These are phyloP conservation scores for Orgyia antiqua DNA, from an alignment of 2,888 invertebrate species.

Conservation along the genomic window DNA sequence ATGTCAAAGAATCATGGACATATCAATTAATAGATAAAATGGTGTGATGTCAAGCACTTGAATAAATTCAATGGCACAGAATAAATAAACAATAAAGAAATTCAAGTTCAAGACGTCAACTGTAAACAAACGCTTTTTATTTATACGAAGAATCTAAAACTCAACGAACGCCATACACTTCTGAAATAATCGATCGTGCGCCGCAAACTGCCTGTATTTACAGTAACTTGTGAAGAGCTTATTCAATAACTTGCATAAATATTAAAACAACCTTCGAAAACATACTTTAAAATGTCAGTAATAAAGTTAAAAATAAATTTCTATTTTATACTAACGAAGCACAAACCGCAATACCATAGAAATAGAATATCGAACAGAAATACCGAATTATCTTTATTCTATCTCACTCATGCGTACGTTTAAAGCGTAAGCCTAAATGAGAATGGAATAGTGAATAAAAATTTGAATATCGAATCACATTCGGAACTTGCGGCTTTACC, in stretches of 20 bases:
- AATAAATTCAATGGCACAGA: too few relatives aligned
- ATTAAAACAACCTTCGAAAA: slow-evolving; percentile 9
- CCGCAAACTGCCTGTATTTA: slow-evolving; percentile 28
- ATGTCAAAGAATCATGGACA: too few relatives aligned
- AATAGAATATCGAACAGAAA: slow-evolving; percentile 13
- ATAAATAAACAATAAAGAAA: too few relatives aligned
- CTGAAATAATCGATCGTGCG: slow-evolving; percentile 29
- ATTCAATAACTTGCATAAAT: slow-evolving; percentile 26
- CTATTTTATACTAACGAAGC: too few relatives aligned
- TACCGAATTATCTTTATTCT: slow-evolving; percentile 13
- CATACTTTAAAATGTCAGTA: slow-evolving; percentile 8
- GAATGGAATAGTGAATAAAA: slow-evolving; percentile 22
- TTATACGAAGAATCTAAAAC: too few relatives aligned
- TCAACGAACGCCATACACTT: slow-evolving; percentile 9
- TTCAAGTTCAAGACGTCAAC: too few relatives aligned
- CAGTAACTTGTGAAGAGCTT: slow-evolving; percentile 25
- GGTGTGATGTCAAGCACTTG: too few relatives aligned
- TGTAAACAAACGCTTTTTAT: too few relatives aligned
- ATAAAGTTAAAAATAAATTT: slow-evolving; percentile 16
- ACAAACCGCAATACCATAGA: slow-evolving; percentile 2
- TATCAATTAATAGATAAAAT: too few relatives aligned
- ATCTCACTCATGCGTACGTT: slow-evolving; percentile 21
- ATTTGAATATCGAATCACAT: slow-evolving; percentile 34
- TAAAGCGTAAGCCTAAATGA: slow-evolving; percentile 22
- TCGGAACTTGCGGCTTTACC: slow-evolving; percentile 25